Evolutionary conservation across 2,888 invertebrate species (phyloP), one percentile per base, ranked within the genome.

Genomic region (Teleiodes luculella): DNA sequence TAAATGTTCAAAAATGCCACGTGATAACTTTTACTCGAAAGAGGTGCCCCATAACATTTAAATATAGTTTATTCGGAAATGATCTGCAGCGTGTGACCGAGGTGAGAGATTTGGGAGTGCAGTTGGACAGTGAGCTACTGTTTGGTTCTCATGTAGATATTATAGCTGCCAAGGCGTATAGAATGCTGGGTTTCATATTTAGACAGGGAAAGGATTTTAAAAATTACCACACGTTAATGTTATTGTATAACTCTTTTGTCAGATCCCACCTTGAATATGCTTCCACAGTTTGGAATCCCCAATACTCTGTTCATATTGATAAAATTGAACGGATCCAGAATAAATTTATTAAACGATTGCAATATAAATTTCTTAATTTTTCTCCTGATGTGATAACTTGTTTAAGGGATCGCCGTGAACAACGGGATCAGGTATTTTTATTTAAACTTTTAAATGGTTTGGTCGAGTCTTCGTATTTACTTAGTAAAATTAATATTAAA

Each of bases 271-370:
- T 56, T 53, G 50, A 53, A 53, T 56, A 56, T 53, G 53, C 51
- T 53, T 53, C 47, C 53, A 53, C 54, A 54, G 54, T 54, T 54
- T 57, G 52, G 54, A 54, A 48, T 52, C 52, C 48, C 54, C 57
- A 54, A 57, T 11, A 8, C 8, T 5, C 3, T 2, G 2, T 2
- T 3, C 3, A 33, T 10, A 8, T 33, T 11, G 10, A 8, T n/a
- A 2, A 33, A 8, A 8, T n/a, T 33, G n/a, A 33, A 3, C 33
- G 24, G 3, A 24, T 24, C 3, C 24, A 24, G 6, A 24, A 6
- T 24, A 24, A 24, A 24, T 33, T 11, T 11, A 3, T n/a, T 5
- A 33, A 11, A 8, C 33, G 10, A 3, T 5, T n/a, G 33, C 8
- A 33, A 33, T 11, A 5, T 30, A 46, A 4, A 6, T 11, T 4